A percentile compares a stretch with the other conserved stretches of the same genome.
phyloP scores from a whole-genome alignment of 2,888 invertebrate species.

The Pollenia labialis region DNA sequence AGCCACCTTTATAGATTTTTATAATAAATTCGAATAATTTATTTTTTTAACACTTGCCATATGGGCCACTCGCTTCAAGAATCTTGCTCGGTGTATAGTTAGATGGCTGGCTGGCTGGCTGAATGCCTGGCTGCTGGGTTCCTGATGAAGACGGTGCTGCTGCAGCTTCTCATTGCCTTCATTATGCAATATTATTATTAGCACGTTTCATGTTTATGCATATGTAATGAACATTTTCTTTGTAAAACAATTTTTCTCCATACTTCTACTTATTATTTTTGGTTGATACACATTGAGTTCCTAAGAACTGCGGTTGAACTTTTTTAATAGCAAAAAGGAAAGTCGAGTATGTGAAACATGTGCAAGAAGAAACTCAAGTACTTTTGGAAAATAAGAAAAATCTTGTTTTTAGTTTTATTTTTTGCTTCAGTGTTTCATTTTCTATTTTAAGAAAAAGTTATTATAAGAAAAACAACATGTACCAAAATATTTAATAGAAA shows the following conservation, averaged over 20 bases:
- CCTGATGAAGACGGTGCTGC: slow-evolving; percentile 9
- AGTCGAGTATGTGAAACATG: slow-evolving; percentile 51
- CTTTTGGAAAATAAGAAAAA: slow-evolving; percentile 22
- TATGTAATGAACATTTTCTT: slow-evolving; percentile 54
- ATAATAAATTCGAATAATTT: slow-evolving; percentile 34
- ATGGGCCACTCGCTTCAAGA: slow-evolving; percentile 47
- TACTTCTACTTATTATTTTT: background rate
- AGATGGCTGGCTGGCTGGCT: slow-evolving; percentile 5
- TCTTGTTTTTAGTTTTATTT: background rate
- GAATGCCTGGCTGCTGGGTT: slow-evolving; percentile 10
- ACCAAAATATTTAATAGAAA: slow-evolving; percentile 27
- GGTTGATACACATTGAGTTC: background rate
- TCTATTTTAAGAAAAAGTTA: slow-evolving; percentile 59
- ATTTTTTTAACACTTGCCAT: slow-evolving; percentile 56
- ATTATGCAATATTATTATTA: slow-evolving; percentile 72
- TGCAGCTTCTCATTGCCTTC: slow-evolving; percentile 49
- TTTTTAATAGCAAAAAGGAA: slow-evolving; percentile 11
- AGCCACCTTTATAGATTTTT: background rate
- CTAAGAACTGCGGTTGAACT: slow-evolving; percentile 48
- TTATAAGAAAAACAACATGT: slow-evolving; percentile 36
- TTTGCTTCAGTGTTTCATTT: slow-evolving; percentile 24
- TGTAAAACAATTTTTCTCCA: background rate
- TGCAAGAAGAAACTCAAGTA: slow-evolving; percentile 45
- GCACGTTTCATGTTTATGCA: slow-evolving; percentile 74
- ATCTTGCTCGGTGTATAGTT: background rate